Base-by-base conservation (phyloP, 1,140 invertebrate species). In the Brachionus asplanchnoidis region DNA sequence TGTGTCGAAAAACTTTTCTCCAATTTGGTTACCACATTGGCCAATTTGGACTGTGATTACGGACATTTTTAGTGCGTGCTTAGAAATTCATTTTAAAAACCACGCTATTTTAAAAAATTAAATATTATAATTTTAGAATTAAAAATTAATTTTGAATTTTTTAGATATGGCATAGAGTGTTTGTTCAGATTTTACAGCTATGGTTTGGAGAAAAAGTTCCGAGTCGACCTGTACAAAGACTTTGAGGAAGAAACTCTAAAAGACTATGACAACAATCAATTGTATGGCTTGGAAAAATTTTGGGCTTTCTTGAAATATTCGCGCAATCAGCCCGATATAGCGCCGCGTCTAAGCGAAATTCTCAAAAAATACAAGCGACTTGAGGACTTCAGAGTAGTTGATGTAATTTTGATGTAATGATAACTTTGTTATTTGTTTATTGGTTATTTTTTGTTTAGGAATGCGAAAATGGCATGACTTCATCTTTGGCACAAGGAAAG, bases 161-260 rank as follows among this genome's bases (percentile, higher is more conserved):
- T 73, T 40, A 73, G 68, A 73, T 93, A 93, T 88, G 93, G 93
- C 20, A 87, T 99, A 12, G 97, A 99, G 89, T 99, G 97, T 88
- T 92, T 99, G 9, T 99, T 99, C 92, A 92, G 97, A n/a, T 99
- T 97, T 91, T 99, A 94, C 90, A 98, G 95, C 87, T 99, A 99
- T 89, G 97, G 97, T 5, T 91, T 99, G 65, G 97, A 99, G 89
- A 94, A 93, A 86, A 95, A 95, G 90, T 99, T 98, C 91, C 91
- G 96, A 87, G 93, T 94, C 17, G 94, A 96, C 86, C 89, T 99
- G 8, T 99, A 97, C 90, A 93, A 95, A 89, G 95, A 99, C 88
- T 99, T 99, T 91, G 95, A 98, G 91, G 91, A 92, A 68, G 97
- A 99, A 91, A 97, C 96, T 0, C 92, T 97, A 14, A 91, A 91